Evolutionary conservation across 2,888 invertebrate genomes (phyloP), one percentile per base, ranked within the genome.

Genomic region (Lucinisca nassula): DNA sequence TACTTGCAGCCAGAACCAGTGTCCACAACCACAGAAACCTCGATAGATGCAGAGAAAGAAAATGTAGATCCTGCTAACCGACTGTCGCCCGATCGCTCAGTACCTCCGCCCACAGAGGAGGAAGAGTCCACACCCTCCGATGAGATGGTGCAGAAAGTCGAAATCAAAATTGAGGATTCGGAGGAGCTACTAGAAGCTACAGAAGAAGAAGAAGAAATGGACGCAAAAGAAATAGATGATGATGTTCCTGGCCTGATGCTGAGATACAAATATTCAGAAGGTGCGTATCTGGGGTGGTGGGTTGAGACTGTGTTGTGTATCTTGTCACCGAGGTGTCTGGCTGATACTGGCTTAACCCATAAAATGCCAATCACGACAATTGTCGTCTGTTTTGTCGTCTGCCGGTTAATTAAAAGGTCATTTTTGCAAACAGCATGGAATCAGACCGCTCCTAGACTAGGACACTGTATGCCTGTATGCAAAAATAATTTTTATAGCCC

Each of bases 191-290:
- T 90, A 83, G 90, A 90, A 81, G 88, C 85, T 17, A 88, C 84
- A 35, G 87, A 88, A 40, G 87, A 85, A 2, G 88, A 88, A 27
- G 75, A 78, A 0, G 77, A 86, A 30, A 88, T 87, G 17, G 82
- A 85, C 1, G 72, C 72, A 21, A 79, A 77, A 30, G 73, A 74
- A 0, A 79, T 88, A 24, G 88, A 89, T 12, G 84, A 88, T 4
- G 76, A 74, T 12, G 82, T 81, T 38, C 45, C 75, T 24, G 76
- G 37, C 3, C 73, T 45, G 2, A 85, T 85, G 82, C 84, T 92
- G 21, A 91, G 90, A 88, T 94, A 94, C 82, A 92, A 88, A 74
- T 94, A 94, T 74, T 90, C 92, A 55, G 93, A 94, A 92, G 94
- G 94, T 94, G 89, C 21, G 86, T n/a, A 40, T 32, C 21, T 67